Conservation (phyloP, 2,888 invertebrate genomes). For the Pherbina coryleti region DNA sequence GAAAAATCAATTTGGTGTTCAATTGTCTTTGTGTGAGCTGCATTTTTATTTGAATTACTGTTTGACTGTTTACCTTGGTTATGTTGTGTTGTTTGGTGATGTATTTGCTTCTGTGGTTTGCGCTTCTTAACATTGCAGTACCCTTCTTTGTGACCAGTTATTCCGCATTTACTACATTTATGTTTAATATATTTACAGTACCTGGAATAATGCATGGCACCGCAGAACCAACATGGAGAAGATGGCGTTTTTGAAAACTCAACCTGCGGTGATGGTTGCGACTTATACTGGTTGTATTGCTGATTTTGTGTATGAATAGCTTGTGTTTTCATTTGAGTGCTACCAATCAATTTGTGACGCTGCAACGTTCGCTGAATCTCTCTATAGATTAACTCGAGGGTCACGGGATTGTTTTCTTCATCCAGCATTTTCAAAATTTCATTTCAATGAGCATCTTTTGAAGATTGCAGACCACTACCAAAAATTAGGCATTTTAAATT, state of each 20-base stretch:
- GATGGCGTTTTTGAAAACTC: not conserved
- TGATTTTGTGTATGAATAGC: too few relatives aligned
- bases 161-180: too few relatives aligned
- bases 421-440: not conserved
- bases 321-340: not conserved
- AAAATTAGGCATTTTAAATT: too few relatives aligned
- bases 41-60: not conserved
- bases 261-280: not conserved
- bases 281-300: not conserved
- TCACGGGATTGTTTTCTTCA: not conserved
- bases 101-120: too few relatives aligned
- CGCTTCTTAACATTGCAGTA: too few relatives aligned
- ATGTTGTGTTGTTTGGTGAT: not conserved
- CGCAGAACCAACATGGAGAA: slow-evolving; percentile 26
- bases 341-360: not conserved
- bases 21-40: not conserved
- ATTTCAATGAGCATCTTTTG: not conserved
- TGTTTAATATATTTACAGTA: slow-evolving; percentile 30
- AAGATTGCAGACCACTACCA: not conserved
- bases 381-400: not conserved
- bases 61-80: not conserved
- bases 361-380: not conserved
- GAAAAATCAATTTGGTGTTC: slow-evolving; percentile 38
- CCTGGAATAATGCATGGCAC: slow-evolving; percentile 25
- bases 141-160: too few relatives aligned